Base-by-base conservation (phyloP, 2,113 vertebrate species). In the Gobius niger region DNA sequence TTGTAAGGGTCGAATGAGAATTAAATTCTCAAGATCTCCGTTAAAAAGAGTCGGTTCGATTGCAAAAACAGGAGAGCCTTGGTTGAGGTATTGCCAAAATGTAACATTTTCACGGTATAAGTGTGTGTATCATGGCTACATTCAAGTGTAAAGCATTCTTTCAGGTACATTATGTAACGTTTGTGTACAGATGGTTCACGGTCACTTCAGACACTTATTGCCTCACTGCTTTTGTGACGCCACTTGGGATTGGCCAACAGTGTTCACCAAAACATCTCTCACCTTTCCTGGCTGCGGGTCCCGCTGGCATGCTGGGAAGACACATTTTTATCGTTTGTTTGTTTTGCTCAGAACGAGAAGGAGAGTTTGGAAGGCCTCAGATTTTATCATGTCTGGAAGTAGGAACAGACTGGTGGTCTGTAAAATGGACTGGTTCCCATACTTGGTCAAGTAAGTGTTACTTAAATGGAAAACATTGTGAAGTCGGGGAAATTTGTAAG, bases 251-350 rank as follows among this genome's bases (percentile, higher is more conserved):
- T 76, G 67, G 50, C 68, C 62, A 73, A 65, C 70, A 47, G 12
- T 41, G 40, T 12, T 42, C 40, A 61, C 54, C 0, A 0, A 44
- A 59, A 67, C 42, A 66, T 65, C 73, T 5, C 7, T n/a, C 63
- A 65, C 62, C 67, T 68, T 56, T 49, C 47, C 65, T 54, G 44
- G 18, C 5, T 1, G 11, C 67, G 73, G n/a, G 44, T 11, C 64
- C 77, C 65, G 65, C 54, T 24, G 19, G 70, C 85, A 61, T 69
- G 81, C 82, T 72, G 77, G 44, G 68, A 68, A 42, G 44, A 65
- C 68, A 70, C 60, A 70, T 67, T 67, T 75, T 67, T 75, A 73
- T 46, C 40, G 76, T 79, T 77, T 81, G 76, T 85, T 85, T 84
- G 66, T 87, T 76, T 70, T 80, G 68, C 16, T 57, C 19, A 70